phyloP scores from a whole-genome alignment of 2,888 invertebrate genomes.

The Caenorhabditis uteleia region DNA sequence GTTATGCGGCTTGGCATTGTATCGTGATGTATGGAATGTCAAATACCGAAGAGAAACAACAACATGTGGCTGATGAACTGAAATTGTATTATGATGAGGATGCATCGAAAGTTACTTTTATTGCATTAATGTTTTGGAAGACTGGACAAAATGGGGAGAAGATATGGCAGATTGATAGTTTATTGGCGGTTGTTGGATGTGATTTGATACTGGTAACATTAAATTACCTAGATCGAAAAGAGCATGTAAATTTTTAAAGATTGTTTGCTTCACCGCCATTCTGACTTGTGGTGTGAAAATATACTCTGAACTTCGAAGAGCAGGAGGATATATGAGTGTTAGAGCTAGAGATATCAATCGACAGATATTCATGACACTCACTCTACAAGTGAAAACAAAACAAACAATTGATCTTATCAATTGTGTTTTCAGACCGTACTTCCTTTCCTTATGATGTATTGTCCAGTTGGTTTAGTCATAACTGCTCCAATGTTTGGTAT shows the following conservation, averaged over 20 bases:
- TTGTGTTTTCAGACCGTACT: constrained; percentile 24
- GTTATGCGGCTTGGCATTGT: constrained; percentile 13
- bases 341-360: constrained; percentile 17
- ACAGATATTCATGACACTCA: constrained; percentile 18
- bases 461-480: constrained; percentile 15
- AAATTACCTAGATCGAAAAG: no score
- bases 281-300: constrained; percentile 9
- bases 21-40: constrained; percentile 15
- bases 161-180: constrained; percentile 3
- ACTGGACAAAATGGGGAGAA: constrained; percentile 6
- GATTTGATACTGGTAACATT: no score
- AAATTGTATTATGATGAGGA: constrained; percentile 7
- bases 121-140: constrained; percentile 16
- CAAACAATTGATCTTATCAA: no score
- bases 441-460: constrained; percentile 26
- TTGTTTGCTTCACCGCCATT: constrained; percentile 13
- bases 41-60: constrained; percentile 16
- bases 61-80: constrained; percentile 11
- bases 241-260: no score
- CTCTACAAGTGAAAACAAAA: constrained; percentile 14
- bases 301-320: constrained; percentile 7
- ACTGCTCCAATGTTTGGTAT: constrained; percentile 17
- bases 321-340: constrained; percentile 7
- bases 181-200: no score
- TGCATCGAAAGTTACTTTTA: constrained; percentile 6